phyloP scores from a whole-genome alignment of 2,888 invertebrate genomes.

The Geotrupes spiniger region DNA sequence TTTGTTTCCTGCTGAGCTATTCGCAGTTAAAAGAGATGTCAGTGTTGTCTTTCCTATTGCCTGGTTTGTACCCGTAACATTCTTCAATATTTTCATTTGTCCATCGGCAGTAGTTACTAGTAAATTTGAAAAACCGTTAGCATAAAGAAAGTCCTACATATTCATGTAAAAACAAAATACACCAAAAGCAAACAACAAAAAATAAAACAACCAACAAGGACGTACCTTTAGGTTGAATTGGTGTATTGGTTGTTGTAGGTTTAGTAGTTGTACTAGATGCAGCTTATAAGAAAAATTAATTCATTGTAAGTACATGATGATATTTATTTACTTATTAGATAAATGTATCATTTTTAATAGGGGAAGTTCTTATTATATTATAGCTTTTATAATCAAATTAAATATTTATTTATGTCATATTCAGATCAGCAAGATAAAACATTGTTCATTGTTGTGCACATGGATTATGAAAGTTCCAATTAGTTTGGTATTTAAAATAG shows the following conservation, averaged over 20 bases:
- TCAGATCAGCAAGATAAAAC: too few species aligned
- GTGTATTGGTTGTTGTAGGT: constrained; percentile 44
- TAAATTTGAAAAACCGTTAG: constrained; percentile 20
- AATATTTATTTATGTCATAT: too few species aligned
- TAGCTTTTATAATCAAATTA: too few species aligned
- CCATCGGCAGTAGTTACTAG: constrained; percentile 58
- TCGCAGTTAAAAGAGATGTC: constrained; percentile 62
- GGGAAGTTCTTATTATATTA: too few species aligned
- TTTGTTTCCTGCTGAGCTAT: constrained; percentile 60
- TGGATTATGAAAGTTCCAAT: too few species aligned
- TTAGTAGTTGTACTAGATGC: constrained; percentile 37
- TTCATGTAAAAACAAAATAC: constrained; percentile 16
- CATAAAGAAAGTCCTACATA: constrained; percentile 6
- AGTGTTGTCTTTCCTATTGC: constrained; percentile 62
- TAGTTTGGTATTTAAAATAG: too few species aligned
- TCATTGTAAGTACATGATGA: not conserved
- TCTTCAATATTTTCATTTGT: constrained; percentile 64
- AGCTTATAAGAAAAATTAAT: constrained; percentile 30
- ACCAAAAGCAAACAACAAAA: constrained; percentile 17
- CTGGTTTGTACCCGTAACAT: constrained; percentile 60
- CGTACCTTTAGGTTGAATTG: constrained; percentile 52
- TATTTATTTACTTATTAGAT: too few species aligned
- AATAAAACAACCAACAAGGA: constrained; percentile 18
- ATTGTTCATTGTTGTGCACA: too few species aligned
- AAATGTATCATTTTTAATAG: too few species aligned